Base-by-base conservation (phyloP, 2,797 vertebrate genomes). In the Natrix natrix region DNA sequence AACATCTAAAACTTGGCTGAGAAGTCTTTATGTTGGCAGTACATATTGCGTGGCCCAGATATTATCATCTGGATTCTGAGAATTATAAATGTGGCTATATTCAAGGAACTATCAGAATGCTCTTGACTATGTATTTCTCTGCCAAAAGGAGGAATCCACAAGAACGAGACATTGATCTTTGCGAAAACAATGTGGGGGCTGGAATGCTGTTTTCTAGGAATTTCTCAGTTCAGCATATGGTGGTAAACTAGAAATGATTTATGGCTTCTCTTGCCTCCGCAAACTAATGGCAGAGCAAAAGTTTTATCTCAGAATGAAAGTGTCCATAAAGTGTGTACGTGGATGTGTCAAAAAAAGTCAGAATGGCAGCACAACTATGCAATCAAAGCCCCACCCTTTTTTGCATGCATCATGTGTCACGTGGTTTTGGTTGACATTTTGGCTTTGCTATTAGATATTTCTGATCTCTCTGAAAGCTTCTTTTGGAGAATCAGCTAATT, bases 191-290 rank as follows among this genome's bases (percentile, higher is more conserved):
- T 89, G 69, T 87, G 48, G 60, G 59, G 24, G 14, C 57, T 55
- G 59, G 11, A 16, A 54, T 26, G 43, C 24, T 32, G 22, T 43
- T 91, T 93, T 91, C 87, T 93, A 93, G 93, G 90, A 89, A 93
- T 86, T 86, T 66, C 69, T 86, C 87, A 89, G 26, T 59, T 63
- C 93, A 91, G 43, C 63, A 55, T 52, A 22, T 89, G 88, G 60
- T 89, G 88, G 92, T 48, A 88, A 91, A 89, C 61, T n/a, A 93
- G 55, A 60, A 78, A 14, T 83, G 87, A 91, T 89, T 83, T 86
- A 91, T 89, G 32, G 28, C 32, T 91, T 52, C 10, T 8, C 87
- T 93, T 91, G 69, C 24, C 52, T 86, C 69, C 26, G n/a, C 69
- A 88, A 66, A 52, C 43, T 86, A 60, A 28, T 32, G 22, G 26